phyloP scores from a whole-genome alignment of 2,113 vertebrate genomes.

The Canis aureus region DNA sequence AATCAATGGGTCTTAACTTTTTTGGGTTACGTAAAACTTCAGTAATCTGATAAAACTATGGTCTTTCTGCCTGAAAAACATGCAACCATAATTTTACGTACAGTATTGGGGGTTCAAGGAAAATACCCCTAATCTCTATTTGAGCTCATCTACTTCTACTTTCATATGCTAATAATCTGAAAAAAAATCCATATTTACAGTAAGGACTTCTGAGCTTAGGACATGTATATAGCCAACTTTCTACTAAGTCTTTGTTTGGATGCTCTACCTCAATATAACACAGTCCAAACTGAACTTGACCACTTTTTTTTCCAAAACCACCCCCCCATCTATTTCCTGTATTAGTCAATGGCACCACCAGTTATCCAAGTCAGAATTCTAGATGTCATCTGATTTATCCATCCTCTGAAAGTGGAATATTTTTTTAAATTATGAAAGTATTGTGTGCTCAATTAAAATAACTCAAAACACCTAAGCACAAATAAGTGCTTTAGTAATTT shows the following conservation, averaged over 20 bases:
- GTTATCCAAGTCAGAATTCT: conserved; percentile 37
- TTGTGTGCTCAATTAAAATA: background rate
- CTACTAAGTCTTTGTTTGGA: background rate
- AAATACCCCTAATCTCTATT: background rate
- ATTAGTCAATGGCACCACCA: background rate
- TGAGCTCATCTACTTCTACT: background rate
- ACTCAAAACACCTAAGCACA: conserved; percentile 2
- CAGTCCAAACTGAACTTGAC: background rate
- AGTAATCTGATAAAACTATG: conserved; percentile 20
- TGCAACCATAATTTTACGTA: background rate
- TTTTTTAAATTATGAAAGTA: background rate
- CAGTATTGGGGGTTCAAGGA: conserved; percentile 2
- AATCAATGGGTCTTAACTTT: background rate
- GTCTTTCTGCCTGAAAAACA: conserved; percentile 40
- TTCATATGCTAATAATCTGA: background rate
- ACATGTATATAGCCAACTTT: background rate
- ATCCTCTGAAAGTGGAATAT: conserved; percentile 23
- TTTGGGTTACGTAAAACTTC: conserved; percentile 1
- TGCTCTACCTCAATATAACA: conserved; percentile 14
- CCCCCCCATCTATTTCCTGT: background rate
- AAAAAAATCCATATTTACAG: background rate
- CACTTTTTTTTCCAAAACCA: background rate
- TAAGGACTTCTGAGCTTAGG: background rate
- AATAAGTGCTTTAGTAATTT: conserved; percentile 26
- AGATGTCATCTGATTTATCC: background rate